Evolutionary conservation across 1,140 invertebrate species (phyloP).

Genomic region (Drosophila rufa): DNA sequence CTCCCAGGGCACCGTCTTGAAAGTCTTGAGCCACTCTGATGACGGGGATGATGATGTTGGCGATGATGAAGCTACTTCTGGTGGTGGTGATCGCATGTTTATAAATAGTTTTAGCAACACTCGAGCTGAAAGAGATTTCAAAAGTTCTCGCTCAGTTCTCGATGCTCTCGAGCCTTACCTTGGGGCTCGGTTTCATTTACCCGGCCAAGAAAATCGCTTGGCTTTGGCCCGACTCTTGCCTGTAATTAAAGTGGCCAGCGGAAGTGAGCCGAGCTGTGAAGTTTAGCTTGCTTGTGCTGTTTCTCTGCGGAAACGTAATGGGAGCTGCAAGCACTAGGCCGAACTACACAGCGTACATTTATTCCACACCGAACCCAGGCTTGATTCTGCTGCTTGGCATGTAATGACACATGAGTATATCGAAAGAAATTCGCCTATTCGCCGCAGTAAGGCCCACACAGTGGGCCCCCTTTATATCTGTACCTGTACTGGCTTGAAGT

Average conservation of each 20-base stretch:
- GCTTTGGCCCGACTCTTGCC: conserved; percentile 32
- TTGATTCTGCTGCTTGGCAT: conserved; percentile 50
- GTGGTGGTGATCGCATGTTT: conserved; percentile 74
- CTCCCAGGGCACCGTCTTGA: neutral
- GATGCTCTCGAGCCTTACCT: conserved; percentile 67
- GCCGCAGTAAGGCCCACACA: conserved; percentile 41
- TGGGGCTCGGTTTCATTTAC: conserved; percentile 75
- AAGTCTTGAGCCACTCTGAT: conserved; percentile 5
- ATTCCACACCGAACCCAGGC: neutral
- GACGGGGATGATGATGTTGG: neutral
- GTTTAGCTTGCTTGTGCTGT: conserved; percentile 31
- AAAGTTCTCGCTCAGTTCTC: conserved; percentile 52
- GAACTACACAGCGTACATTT: conserved; percentile 18
- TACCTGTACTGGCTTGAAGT: conserved; percentile 8
- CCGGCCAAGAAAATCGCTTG: conserved; percentile 66
- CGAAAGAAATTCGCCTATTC: conserved; percentile 25
- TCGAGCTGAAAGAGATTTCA: conserved; percentile 69
- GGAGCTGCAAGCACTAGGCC: conserved; percentile 56
- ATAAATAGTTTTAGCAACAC: conserved; percentile 70
- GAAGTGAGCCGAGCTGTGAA: conserved; percentile 78
- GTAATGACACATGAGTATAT: conserved; percentile 54
- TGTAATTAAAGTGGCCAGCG: conserved; percentile 79
- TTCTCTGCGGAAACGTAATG: conserved; percentile 70
- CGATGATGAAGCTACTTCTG: conserved; percentile 28
- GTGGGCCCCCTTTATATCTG: conserved; percentile 33